Percentiles rank a stretch among this genome's conserved stretches.
Evolutionary conservation across 2,113 vertebrate species (phyloP).

Genomic region (Psettodes erumei): DNA sequence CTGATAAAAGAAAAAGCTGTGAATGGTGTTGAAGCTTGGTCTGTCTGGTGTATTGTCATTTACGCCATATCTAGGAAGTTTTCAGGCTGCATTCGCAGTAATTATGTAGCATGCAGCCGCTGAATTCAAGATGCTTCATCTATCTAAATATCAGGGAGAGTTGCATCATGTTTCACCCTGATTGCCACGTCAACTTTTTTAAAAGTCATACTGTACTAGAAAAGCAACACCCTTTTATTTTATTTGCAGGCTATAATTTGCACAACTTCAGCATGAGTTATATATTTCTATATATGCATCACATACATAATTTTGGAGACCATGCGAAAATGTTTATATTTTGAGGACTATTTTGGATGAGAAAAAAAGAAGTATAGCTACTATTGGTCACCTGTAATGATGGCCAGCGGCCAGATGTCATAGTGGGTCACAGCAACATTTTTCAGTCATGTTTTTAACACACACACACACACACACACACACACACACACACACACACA

Average conservation of each 20-base stretch:
- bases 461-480: constrained; percentile 6
- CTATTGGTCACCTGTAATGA: background rate
- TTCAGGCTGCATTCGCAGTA: background rate
- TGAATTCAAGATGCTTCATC: background rate
- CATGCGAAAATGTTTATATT: too few relatives aligned
- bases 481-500: constrained; percentile 13
- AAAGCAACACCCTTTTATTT: background rate
- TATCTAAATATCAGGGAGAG: background rate
- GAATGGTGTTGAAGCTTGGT: background rate
- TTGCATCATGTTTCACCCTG: constrained; percentile 44
- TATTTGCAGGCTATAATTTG: background rate
- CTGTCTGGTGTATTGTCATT: accelerated
- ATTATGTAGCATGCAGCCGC: background rate
- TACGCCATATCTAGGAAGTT: too few relatives aligned
- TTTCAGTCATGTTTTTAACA: constrained; percentile 8
- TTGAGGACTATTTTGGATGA: background rate
- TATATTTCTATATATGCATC: background rate
- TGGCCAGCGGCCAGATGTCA: background rate
- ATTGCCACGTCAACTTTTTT: background rate
- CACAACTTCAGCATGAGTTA: background rate
- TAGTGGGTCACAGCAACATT: constrained; percentile 11
- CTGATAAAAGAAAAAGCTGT: background rate
- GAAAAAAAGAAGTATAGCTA: background rate
- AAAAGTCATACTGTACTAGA: background rate
- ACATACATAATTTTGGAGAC: too few relatives aligned